Conservation (phyloP, 2,113 vertebrate genomes). For the Poecilia latipinna region DNA sequence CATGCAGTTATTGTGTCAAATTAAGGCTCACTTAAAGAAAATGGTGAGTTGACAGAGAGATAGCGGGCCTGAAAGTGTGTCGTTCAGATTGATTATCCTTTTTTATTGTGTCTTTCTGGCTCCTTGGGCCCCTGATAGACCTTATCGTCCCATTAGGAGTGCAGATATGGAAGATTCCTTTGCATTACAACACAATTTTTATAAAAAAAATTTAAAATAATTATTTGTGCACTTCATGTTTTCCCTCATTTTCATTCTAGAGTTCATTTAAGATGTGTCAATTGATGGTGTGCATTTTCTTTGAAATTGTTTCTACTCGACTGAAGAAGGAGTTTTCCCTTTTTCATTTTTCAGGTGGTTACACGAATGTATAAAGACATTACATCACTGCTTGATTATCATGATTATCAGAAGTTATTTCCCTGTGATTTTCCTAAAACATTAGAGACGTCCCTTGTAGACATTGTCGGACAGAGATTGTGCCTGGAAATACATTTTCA, state of each 20-base stretch:
- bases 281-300: background rate
- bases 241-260: background rate
- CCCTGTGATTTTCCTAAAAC: background rate
- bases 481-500: background rate
- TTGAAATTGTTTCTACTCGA: background rate
- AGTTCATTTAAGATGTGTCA: background rate
- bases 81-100: background rate
- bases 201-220: background rate
- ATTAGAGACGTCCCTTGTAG: background rate
- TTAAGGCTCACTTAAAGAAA: conserved; percentile 12
- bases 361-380: background rate
- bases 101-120: background rate
- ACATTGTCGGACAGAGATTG: background rate
- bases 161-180: conserved; percentile 4
- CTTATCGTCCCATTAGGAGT: background rate
- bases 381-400: background rate
- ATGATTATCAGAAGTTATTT: background rate
- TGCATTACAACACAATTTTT: background rate
- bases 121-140: background rate
- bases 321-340: background rate
- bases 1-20: conserved; percentile 52
- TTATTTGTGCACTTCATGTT: background rate
- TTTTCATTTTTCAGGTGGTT: background rate
- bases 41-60: conserved; percentile 19
- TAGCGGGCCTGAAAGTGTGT: background rate